Evolutionary conservation across 2,113 vertebrate species (phyloP).

Genomic region (Aleadryas rufinucha): DNA sequence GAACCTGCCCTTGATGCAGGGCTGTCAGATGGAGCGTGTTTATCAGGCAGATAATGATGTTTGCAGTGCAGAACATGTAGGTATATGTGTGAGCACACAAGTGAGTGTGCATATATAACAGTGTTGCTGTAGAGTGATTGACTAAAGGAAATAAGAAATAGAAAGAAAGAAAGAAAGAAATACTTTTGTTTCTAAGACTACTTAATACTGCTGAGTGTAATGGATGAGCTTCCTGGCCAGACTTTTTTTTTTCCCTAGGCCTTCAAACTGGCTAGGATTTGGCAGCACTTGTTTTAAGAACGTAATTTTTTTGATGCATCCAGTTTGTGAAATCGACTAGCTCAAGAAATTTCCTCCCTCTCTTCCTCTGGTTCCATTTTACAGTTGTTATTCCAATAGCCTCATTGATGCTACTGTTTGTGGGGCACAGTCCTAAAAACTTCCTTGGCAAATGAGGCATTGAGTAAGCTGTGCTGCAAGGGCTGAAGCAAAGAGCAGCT

Average conservation of each 20-base stretch:
- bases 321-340: not conserved
- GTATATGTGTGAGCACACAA: not conserved
- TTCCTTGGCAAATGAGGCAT: not conserved
- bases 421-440: not conserved
- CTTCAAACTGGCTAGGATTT: not conserved
- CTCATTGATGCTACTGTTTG: not conserved
- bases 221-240: not conserved
- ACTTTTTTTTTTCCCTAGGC: not conserved
- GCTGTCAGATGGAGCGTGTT: conserved; percentile 23
- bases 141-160: not conserved
- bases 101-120: not conserved
- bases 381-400: not conserved
- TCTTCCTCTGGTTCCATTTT: not conserved
- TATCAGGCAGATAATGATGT: conserved; percentile 44
- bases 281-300: not conserved
- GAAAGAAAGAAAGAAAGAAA: not conserved
- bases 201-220: not conserved
- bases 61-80: conserved; percentile 1
- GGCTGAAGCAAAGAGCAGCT: not conserved
- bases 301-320: not conserved
- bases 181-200: not conserved
- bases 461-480: not conserved
- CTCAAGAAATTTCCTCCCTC: not conserved
- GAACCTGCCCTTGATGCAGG: conserved; percentile 30
- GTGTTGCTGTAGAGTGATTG: not conserved